A percentile compares a stretch with the other conserved stretches of the same genome.
phyloP scores from a whole-genome alignment of 2,113 vertebrate genomes.

The Petrocephalus microphthalmus region DNA sequence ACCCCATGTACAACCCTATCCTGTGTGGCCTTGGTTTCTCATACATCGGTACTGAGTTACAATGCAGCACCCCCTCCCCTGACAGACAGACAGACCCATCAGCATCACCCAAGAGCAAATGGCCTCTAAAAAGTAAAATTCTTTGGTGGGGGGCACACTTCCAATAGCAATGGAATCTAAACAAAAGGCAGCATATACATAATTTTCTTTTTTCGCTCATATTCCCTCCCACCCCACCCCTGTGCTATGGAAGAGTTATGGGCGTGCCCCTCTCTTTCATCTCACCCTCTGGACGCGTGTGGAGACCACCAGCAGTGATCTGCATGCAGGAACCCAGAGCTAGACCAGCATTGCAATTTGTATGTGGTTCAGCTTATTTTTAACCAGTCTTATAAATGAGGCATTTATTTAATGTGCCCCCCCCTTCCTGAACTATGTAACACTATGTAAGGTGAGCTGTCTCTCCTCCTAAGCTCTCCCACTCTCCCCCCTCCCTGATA shows the following conservation, averaged over 20 bases:
- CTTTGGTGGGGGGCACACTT: neutral
- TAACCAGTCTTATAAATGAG: neutral
- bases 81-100: neutral
- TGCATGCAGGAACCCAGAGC: neutral
- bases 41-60: neutral
- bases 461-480: neutral
- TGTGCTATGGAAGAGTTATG: neutral
- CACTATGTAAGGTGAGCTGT: neutral
- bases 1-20: neutral
- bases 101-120: neutral
- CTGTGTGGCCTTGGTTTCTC: neutral
- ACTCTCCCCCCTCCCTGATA: neutral
- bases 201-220: neutral
- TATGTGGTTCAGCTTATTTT: neutral
- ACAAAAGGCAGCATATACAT: neutral
- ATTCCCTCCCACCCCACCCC: neutral
- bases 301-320: neutral
- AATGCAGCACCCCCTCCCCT: neutral
- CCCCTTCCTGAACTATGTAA: neutral
- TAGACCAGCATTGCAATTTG: neutral
- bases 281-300: neutral
- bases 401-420: neutral
- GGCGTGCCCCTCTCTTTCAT: neutral
- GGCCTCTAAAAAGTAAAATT: neutral
- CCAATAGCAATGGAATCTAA: neutral